Evolutionary conservation across 2,888 invertebrate genomes (phyloP).

Genomic region (Cheilosia variabilis): DNA sequence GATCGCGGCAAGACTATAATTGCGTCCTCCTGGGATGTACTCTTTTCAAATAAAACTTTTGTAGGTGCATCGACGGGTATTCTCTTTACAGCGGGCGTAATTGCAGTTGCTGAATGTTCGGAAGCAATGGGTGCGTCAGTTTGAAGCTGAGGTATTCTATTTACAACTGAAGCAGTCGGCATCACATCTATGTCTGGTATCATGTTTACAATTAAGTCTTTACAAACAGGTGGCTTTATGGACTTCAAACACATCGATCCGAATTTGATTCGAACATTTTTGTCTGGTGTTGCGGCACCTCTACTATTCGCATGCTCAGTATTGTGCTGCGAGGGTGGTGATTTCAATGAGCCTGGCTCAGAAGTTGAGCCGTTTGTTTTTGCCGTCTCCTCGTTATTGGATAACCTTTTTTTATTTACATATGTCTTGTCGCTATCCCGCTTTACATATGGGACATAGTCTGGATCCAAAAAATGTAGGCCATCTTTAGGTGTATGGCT

Average conservation of each 20-base stretch:
- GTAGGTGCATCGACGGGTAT: too few species aligned
- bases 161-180: background rate
- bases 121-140: background rate
- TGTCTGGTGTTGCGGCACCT: background rate
- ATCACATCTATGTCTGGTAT: background rate
- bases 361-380: background rate
- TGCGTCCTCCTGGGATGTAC: too few species aligned
- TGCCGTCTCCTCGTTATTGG: background rate
- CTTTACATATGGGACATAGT: background rate
- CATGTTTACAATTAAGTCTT: background rate
- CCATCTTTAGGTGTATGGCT: background rate
- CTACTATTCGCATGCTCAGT: background rate
- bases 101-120: too few species aligned
- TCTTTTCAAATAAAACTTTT: too few species aligned
- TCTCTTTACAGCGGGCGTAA: too few species aligned
- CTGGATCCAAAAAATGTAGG: background rate
- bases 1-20: too few species aligned
- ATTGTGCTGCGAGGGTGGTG: background rate
- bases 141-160: background rate
- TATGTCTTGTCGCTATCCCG: background rate
- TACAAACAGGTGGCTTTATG: slow-evolving; percentile 56
- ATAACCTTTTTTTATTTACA: background rate
- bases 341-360: background rate
- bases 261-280: slow-evolving; percentile 15
- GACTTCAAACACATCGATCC: slow-evolving; percentile 39